These are phyloP conservation scores for Geotrupes spiniger DNA, from an alignment of 2,888 invertebrate species.

Conservation along the genomic window DNA sequence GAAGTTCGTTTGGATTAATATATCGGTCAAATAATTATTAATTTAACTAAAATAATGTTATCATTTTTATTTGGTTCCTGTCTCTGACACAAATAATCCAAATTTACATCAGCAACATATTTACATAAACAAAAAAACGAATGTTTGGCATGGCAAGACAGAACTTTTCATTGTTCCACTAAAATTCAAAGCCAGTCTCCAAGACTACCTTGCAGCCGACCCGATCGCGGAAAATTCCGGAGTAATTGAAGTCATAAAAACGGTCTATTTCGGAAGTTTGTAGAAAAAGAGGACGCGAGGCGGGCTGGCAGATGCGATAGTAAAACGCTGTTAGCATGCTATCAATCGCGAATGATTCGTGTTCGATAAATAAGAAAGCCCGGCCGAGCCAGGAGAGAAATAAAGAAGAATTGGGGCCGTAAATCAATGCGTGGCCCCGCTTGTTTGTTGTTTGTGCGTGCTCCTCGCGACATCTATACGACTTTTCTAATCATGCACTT, in stretches of 20 bases:
- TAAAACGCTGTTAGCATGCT: slow-evolving; percentile 36
- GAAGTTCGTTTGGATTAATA: too few species aligned
- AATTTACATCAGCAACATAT: too few species aligned
- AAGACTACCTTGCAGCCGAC: too few species aligned
- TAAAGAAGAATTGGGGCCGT: slow-evolving; percentile 52
- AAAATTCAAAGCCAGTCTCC: too few species aligned
- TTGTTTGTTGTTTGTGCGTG: slow-evolving; percentile 46
- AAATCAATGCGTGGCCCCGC: slow-evolving; percentile 44
- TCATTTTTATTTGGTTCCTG: too few species aligned
- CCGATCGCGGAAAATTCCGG: too few species aligned
- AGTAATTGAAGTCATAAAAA: background rate
- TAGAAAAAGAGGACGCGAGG: slow-evolving; percentile 13
- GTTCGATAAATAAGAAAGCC: slow-evolving; percentile 47
- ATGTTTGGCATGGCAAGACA: too few species aligned
- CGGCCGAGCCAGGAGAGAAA: slow-evolving; percentile 48
- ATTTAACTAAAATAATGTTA: too few species aligned
- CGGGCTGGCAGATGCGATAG: slow-evolving; percentile 28
- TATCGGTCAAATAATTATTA: too few species aligned
- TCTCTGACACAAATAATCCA: too few species aligned
- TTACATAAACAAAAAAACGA: too few species aligned
- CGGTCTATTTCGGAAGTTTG: slow-evolving; percentile 2
- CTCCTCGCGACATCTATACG: slow-evolving; percentile 42
- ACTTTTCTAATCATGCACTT: slow-evolving; percentile 45
- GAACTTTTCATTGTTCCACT: too few species aligned
- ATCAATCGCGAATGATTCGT: slow-evolving; percentile 40